phyloP scores from a whole-genome alignment of 2,888 invertebrate genomes.

The Pecten maximus region DNA sequence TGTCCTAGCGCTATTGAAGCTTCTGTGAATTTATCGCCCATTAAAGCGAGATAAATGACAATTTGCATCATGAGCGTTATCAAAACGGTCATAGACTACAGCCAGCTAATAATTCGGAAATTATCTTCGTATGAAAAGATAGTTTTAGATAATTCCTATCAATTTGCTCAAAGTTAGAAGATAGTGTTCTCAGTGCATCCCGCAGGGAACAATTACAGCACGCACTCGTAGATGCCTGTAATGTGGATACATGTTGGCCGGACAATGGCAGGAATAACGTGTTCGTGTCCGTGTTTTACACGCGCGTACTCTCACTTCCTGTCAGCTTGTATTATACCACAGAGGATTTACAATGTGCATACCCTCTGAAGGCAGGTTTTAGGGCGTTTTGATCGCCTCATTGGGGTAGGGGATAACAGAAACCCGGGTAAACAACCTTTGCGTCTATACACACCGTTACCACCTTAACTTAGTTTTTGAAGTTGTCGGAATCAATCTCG shows the following conservation, averaged over 20 bases:
- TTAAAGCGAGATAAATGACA: slow-evolving; percentile 21
- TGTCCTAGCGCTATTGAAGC: slow-evolving; percentile 11
- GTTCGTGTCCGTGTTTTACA: not conserved
- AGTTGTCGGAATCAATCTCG: not conserved
- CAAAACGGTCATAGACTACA: slow-evolving; percentile 1
- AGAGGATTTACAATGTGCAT: not conserved
- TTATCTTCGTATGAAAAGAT: slow-evolving; percentile 32
- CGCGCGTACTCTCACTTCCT: not conserved
- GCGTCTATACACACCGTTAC: not conserved
- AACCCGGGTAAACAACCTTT: not conserved
- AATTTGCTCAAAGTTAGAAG: slow-evolving; percentile 24
- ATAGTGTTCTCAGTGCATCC: not conserved
- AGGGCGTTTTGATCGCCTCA: slow-evolving; percentile 4
- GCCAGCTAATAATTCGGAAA: slow-evolving; percentile 7
- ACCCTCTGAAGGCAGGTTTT: not conserved
- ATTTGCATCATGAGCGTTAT: slow-evolving; percentile 22
- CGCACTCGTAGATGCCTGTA: not conserved
- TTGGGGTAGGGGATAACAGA: not conserved
- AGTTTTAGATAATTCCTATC: slow-evolving; percentile 28
- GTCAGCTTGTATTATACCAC: not conserved
- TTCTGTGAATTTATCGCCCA: not conserved
- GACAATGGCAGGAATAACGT: not conserved
- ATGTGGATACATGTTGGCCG: not conserved
- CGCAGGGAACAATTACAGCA: not conserved
- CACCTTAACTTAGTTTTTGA: not conserved